A percentile compares a stretch with the other conserved stretches of the same genome.
phyloP scores from a whole-genome alignment of 2,113 vertebrate genomes.

The Patagioenas fasciata region DNA sequence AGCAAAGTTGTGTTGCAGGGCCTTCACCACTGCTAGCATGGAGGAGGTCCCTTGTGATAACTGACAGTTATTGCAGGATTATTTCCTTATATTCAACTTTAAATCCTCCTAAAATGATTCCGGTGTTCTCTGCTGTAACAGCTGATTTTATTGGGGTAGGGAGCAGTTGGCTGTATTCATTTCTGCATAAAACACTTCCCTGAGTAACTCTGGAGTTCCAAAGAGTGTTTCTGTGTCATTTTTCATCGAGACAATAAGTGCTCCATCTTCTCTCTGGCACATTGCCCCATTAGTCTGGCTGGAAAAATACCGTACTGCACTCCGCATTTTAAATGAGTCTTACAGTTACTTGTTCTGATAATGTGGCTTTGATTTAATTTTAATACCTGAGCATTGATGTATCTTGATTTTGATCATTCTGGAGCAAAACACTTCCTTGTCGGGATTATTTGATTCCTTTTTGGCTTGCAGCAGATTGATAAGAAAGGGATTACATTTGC shows the following conservation, averaged over 20 bases:
- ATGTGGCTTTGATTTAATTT: conserved; percentile 43
- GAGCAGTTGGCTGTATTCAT: not conserved
- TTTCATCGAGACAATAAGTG: not conserved
- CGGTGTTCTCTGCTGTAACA: not conserved
- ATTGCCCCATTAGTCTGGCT: not conserved
- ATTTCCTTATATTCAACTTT: not conserved
- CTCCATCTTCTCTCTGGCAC: conserved; percentile 40
- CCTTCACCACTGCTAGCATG: not conserved
- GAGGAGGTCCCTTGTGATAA: not conserved
- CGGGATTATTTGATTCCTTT: conserved; percentile 17
- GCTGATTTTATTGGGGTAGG: not conserved
- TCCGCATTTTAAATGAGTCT: conserved; percentile 26
- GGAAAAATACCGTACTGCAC: not conserved
- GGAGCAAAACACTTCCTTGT: conserved; percentile 8
- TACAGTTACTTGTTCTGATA: conserved; percentile 20
- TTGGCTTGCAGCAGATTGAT: not conserved
- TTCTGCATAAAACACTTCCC: not conserved
- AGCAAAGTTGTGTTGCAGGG: not conserved
- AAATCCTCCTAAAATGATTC: not conserved
- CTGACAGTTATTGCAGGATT: not conserved
- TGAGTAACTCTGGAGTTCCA: conserved; percentile 14
- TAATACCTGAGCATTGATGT: conserved; percentile 20
- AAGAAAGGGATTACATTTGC: conserved; percentile 18
- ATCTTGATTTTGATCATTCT: conserved; percentile 13
- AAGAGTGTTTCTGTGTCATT: not conserved